phyloP scores from a whole-genome alignment of 2,113 vertebrate genomes.

The Antechinus flavipes region DNA sequence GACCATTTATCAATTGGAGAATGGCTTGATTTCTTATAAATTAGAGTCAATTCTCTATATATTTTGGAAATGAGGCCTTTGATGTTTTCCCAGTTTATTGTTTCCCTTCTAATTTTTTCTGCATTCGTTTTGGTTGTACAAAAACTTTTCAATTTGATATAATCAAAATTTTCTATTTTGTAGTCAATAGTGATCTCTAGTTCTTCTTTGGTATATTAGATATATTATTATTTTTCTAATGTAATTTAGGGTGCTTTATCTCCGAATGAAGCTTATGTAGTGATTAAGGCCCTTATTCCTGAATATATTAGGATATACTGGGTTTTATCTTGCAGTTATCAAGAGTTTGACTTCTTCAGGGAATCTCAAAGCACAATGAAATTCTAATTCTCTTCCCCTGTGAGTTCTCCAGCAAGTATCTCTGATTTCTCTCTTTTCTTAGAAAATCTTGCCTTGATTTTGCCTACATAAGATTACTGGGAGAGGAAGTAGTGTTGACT shows the following conservation, averaged over 20 bases:
- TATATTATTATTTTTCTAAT: not conserved
- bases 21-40: too few species aligned
- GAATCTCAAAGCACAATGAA: not conserved
- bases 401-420: not conserved
- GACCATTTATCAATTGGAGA: too few species aligned
- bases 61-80: too few species aligned
- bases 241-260: not conserved
- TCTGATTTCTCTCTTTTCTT: not conserved
- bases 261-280: not conserved
- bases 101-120: too few species aligned
- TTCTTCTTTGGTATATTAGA: too few species aligned
- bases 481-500: not conserved
- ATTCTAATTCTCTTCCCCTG: not conserved
- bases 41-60: too few species aligned
- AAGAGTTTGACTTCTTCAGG: not conserved
- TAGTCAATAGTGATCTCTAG: too few species aligned
- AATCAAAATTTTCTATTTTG: too few species aligned
- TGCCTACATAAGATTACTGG: not conserved
- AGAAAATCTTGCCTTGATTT: not conserved
- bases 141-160: too few species aligned
- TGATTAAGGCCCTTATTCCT: not conserved
- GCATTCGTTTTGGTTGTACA: too few species aligned
- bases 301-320: not conserved
- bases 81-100: too few species aligned
- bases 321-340: not conserved